Evolutionary conservation across 2,888 invertebrate genomes (phyloP).

Genomic region (Empis livida): DNA sequence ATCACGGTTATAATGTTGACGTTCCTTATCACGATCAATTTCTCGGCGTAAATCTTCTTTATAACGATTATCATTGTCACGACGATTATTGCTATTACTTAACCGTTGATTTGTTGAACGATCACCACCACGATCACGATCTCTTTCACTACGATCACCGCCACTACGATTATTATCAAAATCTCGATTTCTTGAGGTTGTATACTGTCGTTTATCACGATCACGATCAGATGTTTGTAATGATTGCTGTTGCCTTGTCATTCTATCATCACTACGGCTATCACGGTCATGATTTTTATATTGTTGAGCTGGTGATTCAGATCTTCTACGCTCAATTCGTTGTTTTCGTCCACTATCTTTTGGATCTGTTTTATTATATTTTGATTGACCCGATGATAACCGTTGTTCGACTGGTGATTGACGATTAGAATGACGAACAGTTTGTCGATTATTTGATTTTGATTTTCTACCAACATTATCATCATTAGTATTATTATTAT

Average conservation of each 20-base stretch:
- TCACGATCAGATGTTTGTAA: conserved; percentile 11
- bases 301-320: too few species aligned
- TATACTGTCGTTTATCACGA: conserved; percentile 11
- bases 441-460: background rate
- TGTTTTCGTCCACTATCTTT: conserved; percentile 3
- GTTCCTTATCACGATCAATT: conserved; percentile 24
- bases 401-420: background rate
- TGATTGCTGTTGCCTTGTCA: conserved; percentile 1
- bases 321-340: too few species aligned
- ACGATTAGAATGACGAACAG: background rate
- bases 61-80: conserved; percentile 33
- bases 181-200: conserved; percentile 13
- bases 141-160: conserved; percentile 5
- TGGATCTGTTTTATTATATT: background rate
- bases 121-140: conserved; percentile 9
- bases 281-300: too few species aligned
- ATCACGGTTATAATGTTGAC: conserved; percentile 15
- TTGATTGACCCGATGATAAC: too few species aligned
- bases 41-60: conserved; percentile 31
- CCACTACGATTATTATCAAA: conserved; percentile 8
- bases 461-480: too few species aligned
- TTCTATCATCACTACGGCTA: conserved; percentile 3
- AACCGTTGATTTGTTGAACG: conserved; percentile 17
- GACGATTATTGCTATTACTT: conserved; percentile 25
- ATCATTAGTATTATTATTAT: conserved; percentile 25